Base-by-base conservation (phyloP, 2,797 vertebrate genomes). In the Cryptoprocta ferox region DNA sequence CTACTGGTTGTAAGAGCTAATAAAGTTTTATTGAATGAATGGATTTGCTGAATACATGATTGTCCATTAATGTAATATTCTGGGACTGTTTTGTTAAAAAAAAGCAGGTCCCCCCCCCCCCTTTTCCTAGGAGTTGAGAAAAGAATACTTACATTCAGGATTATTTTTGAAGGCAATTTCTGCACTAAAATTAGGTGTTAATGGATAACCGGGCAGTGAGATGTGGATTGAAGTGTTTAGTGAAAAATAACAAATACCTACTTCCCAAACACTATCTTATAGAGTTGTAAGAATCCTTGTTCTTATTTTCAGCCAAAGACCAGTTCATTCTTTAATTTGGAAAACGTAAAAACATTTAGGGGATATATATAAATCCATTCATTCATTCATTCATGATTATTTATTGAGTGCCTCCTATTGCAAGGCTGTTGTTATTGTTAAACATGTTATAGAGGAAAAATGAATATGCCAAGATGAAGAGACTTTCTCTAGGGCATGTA, bases 111-210 rank as follows among this genome's bases (percentile, higher is more conserved):
- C 11, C 45, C 10, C 10, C 45, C 50, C 10, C 16, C 4, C 18
- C 30, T 82, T 89, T 92, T 59, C 28, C 79, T 12, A 53, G 39
- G 76, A 76, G 28, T 89, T 96, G 53, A 96, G n/a, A 80, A 91
- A 94, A 87, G 32, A 89, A 82, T 90, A 87, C 75, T 96, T 96
- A 61, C 66, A 84, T 83, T 76, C 19, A 81, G 26, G 13, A 59
- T 75, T 96, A 71, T 61, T 90, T 91, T 59, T 88, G n/a, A 85
- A 80, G 71, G 26, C 42, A 6, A 85, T 95, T 91, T 97, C 73
- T 84, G 18, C 28, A 70, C 7, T 84, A 85, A 87, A 87, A 63
- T 80, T 70, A 86, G 15, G 35, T 90, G 30, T 71, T 87, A 87
- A 87, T 83, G 59, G 75, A 39, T 48, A 45, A 21, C 48, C 85